phyloP scores from a whole-genome alignment of 2,113 vertebrate species.

The Noturus placidus region DNA sequence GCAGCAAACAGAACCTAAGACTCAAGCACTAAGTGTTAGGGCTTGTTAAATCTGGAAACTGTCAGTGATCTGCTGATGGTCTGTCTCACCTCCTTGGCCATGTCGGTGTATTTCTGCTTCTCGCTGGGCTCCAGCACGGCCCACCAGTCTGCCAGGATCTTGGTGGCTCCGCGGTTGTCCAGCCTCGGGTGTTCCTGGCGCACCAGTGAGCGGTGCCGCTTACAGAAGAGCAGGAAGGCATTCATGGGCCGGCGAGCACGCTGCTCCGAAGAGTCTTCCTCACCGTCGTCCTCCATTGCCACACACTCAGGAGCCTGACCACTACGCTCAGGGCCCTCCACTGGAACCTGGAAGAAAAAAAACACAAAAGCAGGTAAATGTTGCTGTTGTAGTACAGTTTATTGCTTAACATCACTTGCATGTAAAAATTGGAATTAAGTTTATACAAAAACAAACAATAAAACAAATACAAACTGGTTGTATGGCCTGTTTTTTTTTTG shows the following conservation, averaged over 20 bases:
- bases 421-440: background rate
- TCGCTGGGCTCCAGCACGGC: slow-evolving; percentile 94
- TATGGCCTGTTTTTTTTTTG: background rate
- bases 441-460: background rate
- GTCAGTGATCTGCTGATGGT: background rate
- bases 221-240: slow-evolving; percentile 97
- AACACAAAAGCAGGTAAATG: background rate
- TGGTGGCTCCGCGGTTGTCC: slow-evolving; percentile 97
- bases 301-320: slow-evolving; percentile 76
- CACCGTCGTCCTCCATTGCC: slow-evolving; percentile 81
- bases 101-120: slow-evolving; percentile 99
- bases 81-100: slow-evolving; percentile 95
- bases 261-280: slow-evolving; percentile 89
- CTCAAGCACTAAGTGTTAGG: background rate
- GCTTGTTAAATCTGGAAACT: background rate
- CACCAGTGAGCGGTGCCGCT: slow-evolving; percentile 94
- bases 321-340: slow-evolving; percentile 59
- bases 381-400: background rate
- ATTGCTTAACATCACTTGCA: background rate
- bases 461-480: background rate
- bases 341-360: slow-evolving; percentile 57
- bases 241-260: slow-evolving; percentile 97
- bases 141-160: slow-evolving; percentile 99
- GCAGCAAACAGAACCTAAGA: background rate
- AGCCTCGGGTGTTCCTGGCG: slow-evolving; percentile 94